Evolutionary conservation across 2,888 invertebrate species (phyloP).

Genomic region (Pseudanteris insignis): DNA sequence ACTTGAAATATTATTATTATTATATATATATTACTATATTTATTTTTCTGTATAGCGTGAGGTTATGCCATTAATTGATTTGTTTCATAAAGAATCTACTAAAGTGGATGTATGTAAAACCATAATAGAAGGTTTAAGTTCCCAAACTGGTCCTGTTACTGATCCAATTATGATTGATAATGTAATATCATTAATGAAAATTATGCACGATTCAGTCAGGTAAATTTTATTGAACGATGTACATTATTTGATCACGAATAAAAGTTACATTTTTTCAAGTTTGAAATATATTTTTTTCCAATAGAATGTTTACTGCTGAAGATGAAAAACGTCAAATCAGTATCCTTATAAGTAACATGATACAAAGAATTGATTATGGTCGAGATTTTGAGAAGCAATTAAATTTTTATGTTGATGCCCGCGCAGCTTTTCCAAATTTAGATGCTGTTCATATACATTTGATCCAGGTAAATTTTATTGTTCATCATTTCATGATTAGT

Average conservation of each 20-base stretch:
- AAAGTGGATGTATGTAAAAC: slow-evolving; percentile 86
- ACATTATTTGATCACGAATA: too few species aligned
- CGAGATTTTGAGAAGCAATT: slow-evolving; percentile 91
- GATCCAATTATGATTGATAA: slow-evolving; percentile 90
- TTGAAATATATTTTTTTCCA: too few species aligned
- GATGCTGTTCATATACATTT: slow-evolving; percentile 86
- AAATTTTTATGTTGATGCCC: slow-evolving; percentile 91
- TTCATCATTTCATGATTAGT: too few species aligned
- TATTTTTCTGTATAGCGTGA: neutral
- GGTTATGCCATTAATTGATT: slow-evolving; percentile 82
- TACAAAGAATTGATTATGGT: slow-evolving; percentile 83
- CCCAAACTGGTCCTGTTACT: slow-evolving; percentile 70
- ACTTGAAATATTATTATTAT: too few species aligned
- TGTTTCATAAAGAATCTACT: slow-evolving; percentile 85
- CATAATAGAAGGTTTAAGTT: slow-evolving; percentile 75
- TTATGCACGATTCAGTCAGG: slow-evolving; percentile 94
- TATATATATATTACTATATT: too few species aligned
- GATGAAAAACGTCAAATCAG: slow-evolving; percentile 91
- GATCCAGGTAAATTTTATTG: slow-evolving; percentile 84
- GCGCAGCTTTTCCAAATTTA: slow-evolving; percentile 89
- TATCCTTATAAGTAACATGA: slow-evolving; percentile 81
- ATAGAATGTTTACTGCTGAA: slow-evolving; percentile 87
- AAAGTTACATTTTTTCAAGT: too few species aligned
- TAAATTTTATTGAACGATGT: too few species aligned
- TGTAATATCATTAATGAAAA: slow-evolving; percentile 86